These are phyloP conservation scores for Umimayanthus kanabou DNA, from an alignment of 92 coral and sea anemone genomes.

Conservation along the genomic window DNA sequence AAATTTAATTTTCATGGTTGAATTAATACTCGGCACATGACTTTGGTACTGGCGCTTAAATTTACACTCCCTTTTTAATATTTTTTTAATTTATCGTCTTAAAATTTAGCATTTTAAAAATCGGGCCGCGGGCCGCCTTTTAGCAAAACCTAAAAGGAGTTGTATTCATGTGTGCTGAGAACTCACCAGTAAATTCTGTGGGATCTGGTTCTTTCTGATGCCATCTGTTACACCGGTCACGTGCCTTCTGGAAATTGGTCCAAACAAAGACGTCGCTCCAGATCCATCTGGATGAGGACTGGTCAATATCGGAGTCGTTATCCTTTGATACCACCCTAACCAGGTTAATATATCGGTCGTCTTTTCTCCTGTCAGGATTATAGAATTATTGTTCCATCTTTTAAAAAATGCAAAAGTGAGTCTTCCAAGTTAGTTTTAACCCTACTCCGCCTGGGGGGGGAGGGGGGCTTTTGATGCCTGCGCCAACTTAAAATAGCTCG, in stretches of 20 bases:
- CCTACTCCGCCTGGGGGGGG: no score
- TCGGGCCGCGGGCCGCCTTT: no score
- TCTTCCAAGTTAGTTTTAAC: no score
- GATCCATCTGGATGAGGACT: constrained; percentile 31
- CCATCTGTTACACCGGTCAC: constrained; percentile 33
- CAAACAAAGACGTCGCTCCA: constrained; percentile 39
- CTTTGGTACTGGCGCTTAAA: no score
- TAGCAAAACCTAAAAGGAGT: no score
- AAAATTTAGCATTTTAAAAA: no score
- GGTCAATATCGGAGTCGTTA: constrained; percentile 30
- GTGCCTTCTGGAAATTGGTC: constrained; percentile 23
- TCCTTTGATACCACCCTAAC: constrained; percentile 35
- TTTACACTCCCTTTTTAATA: no score
- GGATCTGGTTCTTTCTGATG: constrained; percentile 23
- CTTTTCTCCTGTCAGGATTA: not conserved
- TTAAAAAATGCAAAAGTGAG: not conserved
- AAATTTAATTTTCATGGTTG: no score
- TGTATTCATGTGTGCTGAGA: not conserved
- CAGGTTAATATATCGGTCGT: constrained; percentile 20
- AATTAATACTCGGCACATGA: no score
- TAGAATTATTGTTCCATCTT: not conserved
- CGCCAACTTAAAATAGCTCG: no score
- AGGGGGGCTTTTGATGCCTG: no score
- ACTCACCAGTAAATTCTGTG: not conserved
- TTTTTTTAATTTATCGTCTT: no score